Base-by-base conservation (phyloP, 2,888 invertebrate species). In the Malthinus flaveolus region DNA sequence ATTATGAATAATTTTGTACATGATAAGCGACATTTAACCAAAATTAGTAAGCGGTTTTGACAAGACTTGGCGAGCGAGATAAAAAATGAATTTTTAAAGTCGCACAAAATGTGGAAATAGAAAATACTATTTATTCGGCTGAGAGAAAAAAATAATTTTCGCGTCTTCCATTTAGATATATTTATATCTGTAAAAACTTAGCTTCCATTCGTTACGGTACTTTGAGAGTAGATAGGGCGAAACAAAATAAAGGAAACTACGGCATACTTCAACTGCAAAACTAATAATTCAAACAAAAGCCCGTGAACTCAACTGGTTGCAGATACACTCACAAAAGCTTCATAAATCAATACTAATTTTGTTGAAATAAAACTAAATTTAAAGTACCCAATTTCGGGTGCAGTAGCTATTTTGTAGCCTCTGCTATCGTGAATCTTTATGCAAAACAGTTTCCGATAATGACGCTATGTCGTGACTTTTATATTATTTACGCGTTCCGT, bases 381-480 rank as follows among this genome's bases (percentile, higher is more conserved):
- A 63, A 72, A 73, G 73, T 73, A 69, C 71, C 72, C 73, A 72
- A 75, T 75, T 75, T 72, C 68, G 65, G 23, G 68, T 68, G 65
- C 65, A 66, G 61, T 65, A 66, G 69, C 71, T 70, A 69, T 69
- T 67, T 68, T 73, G 73, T 73, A 73, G 71, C 23, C 23, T 66
- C 68, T 68, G 68, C 69, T 73, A 73, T 73, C 75, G 72, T 63
- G 69, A 71, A 78, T 78, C 77, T 77, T 76, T 77, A 77, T 78
- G 77, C 76, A 77, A 78, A 77, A 73, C 77, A 76, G 76, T 75
- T 76, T 77, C 76, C 77, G 75, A 76, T 77, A 77, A 77, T 77
- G 76, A 76, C 72, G 72, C 69, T 68, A 68, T 69, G 74, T 69
- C 73, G 75, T 72, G 73, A 76, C 73, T 74, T 73, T 76, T 77